Conservation (phyloP, 2,113 vertebrate species). For the Apus apus region DNA sequence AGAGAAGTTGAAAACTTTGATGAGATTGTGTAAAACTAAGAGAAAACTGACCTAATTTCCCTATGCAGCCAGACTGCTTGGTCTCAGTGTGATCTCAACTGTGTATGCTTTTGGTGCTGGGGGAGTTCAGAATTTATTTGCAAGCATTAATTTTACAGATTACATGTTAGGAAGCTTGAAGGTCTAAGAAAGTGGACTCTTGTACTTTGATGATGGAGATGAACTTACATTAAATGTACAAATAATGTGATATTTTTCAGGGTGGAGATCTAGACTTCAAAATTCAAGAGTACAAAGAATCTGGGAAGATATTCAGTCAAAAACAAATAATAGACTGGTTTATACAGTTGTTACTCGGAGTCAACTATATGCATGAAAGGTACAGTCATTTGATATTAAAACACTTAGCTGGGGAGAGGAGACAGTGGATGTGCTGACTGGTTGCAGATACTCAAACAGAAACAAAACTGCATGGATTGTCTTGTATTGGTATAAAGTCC, state of each 20-base stretch:
- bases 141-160: not conserved
- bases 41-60: not conserved
- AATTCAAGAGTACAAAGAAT: constrained; percentile 80
- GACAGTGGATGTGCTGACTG: not conserved
- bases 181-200: not conserved
- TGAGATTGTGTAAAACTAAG: not conserved
- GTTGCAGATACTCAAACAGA: not conserved
- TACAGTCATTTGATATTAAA: constrained; percentile 52
- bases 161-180: not conserved
- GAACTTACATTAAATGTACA: not conserved
- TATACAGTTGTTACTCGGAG: constrained; percentile 83
- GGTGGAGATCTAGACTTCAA: constrained; percentile 85
- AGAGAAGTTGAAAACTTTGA: not conserved
- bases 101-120: not conserved
- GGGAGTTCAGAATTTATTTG: not conserved
- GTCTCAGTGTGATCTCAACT: not conserved
- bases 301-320: constrained; percentile 75
- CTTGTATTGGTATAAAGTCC: not conserved
- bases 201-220: not conserved
- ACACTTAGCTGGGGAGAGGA: not conserved
- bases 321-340: constrained; percentile 86
- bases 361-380: constrained; percentile 89
- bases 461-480: not conserved
- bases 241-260: constrained; percentile 72
- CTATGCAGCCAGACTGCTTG: not conserved